These are phyloP conservation scores for Leptinotarsa rubiginosa DNA, from an alignment of 2,888 invertebrate genomes.

Conservation along the genomic window DNA sequence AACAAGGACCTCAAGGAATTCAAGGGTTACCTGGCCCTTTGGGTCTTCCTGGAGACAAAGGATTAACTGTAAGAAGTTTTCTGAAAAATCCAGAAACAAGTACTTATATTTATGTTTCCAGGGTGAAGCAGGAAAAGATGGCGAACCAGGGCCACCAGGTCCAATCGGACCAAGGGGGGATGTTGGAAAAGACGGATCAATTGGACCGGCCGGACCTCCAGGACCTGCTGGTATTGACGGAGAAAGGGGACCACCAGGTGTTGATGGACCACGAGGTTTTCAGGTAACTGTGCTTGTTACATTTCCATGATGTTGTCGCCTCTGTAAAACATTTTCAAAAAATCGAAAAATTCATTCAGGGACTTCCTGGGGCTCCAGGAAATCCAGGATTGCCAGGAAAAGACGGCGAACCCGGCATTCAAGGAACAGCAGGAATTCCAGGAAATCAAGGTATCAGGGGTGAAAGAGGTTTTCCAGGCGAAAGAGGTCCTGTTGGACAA, in stretches of 20 bases:
- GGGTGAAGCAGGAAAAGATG: conserved; percentile 86
- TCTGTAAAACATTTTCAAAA: background rate
- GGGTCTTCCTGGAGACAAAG: conserved; percentile 83
- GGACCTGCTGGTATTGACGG: conserved; percentile 80
- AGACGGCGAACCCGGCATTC: conserved; percentile 81
- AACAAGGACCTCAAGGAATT: conserved; percentile 82
- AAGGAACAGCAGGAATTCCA: conserved; percentile 72
- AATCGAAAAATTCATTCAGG: conserved; percentile 48
- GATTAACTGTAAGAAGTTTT: conserved; percentile 71
- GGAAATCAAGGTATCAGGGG: conserved; percentile 72
- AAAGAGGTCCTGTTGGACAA: conserved; percentile 77
- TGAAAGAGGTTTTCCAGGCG: conserved; percentile 80
- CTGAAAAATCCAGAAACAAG: too few species aligned
- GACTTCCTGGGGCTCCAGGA: conserved; percentile 79
- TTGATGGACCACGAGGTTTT: conserved; percentile 83
- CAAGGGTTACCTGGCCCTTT: conserved; percentile 84
- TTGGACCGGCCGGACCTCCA: conserved; percentile 80
- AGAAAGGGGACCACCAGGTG: conserved; percentile 81
- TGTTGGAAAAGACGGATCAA: conserved; percentile 81
- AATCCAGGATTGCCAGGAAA: conserved; percentile 82
- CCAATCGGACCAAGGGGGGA: conserved; percentile 83
- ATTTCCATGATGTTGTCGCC: background rate
- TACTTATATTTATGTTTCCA: conserved; percentile 52
- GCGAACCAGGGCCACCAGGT: conserved; percentile 82
- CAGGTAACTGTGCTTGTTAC: conserved; percentile 69